phyloP scores from a whole-genome alignment of 2,888 invertebrate species.

The Seira sanloemensis region DNA sequence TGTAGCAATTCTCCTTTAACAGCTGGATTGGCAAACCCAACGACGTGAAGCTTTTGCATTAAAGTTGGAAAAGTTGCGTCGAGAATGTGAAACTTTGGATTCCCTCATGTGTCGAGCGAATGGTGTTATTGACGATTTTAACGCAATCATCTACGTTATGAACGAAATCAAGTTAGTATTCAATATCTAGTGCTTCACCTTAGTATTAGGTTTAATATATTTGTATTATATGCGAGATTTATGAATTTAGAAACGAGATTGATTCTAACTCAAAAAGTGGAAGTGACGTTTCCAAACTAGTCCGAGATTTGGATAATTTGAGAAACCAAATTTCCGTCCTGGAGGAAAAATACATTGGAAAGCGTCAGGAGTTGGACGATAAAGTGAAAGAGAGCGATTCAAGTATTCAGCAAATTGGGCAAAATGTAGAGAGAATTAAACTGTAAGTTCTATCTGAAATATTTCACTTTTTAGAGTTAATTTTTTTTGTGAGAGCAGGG shows the following conservation, averaged over 20 bases:
- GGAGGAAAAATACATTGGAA: background rate
- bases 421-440: background rate
- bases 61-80: background rate
- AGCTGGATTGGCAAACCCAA: conserved; percentile 2
- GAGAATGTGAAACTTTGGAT: conserved; percentile 3
- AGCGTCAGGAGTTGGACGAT: background rate
- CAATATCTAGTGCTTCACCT: background rate
- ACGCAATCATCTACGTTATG: conserved; percentile 23
- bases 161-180: background rate
- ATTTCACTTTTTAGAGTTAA: background rate
- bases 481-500: background rate
- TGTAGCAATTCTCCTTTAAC: background rate
- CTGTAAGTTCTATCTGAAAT: background rate
- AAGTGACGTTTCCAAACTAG: background rate
- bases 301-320: background rate
- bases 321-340: background rate
- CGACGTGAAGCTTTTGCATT: background rate
- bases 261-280: background rate
- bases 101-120: conserved; percentile 13
- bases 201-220: background rate
- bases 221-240: background rate
- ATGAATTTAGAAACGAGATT: background rate
- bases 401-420: background rate
- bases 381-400: background rate
- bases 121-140: background rate